These are phyloP conservation scores for Scaptodrosophila latifasciaeformis DNA, from an alignment of 2,888 invertebrate genomes.

Conservation along the genomic window DNA sequence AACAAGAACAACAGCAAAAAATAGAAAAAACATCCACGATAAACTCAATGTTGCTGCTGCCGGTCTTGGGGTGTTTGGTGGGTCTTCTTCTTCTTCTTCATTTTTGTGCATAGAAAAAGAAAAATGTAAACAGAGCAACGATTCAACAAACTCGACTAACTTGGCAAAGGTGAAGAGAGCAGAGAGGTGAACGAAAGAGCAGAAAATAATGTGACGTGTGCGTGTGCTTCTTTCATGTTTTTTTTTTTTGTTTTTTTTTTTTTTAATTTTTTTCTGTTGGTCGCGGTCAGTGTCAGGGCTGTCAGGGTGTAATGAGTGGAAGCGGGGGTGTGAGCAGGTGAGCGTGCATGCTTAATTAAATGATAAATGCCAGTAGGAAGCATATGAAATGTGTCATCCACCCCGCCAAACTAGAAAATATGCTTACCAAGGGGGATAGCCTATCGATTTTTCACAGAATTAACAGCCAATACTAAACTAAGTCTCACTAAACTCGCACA, in stretches of 20 bases:
- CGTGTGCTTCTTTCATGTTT: no score
- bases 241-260: no score
- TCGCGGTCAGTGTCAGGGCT: constrained; percentile 63
- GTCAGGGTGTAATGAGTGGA: no score
- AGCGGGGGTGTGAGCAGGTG: constrained; percentile 12
- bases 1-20: constrained; percentile 24
- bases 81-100: constrained; percentile 48
- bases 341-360: constrained; percentile 33
- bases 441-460: constrained; percentile 30
- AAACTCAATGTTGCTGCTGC: no score
- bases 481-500: background rate
- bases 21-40: constrained; percentile 11
- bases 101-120: constrained; percentile 31
- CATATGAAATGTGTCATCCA: constrained; percentile 47
- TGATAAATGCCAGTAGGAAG: constrained; percentile 46
- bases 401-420: constrained; percentile 5
- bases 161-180: no score
- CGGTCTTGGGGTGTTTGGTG: no score
- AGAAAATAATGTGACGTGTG: constrained; percentile 35
- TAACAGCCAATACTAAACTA: no score
- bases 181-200: constrained; percentile 37
- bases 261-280: constrained; percentile 36
- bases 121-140: constrained; percentile 61
- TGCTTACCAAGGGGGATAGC: no score
- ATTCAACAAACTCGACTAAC: no score